Evolutionary conservation across 2,888 invertebrate genomes (phyloP), one percentile per base, ranked within the genome.

Genomic region (Panorpa germanica): DNA sequence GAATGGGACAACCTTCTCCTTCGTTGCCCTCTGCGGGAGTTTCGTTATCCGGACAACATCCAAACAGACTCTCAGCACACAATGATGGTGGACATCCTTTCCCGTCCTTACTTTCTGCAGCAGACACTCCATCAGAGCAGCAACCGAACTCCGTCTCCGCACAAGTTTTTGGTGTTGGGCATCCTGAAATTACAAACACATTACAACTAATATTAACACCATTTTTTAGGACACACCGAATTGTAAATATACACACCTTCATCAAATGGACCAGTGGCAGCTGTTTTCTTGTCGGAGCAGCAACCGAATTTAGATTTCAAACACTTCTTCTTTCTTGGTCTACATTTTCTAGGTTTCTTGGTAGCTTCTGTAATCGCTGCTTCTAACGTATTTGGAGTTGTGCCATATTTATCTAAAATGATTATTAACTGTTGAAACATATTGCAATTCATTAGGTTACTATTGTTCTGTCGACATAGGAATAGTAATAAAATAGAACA

Each of bases 11-110:
- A 9, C 85, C 91, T 47, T 83, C 78, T 38, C 69, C 63, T 39
- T 81, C 69, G 41, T 82, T 80, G 27, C 90, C 88, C 46, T 72
- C 65, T 1, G 90, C 76, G 6, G 70, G 57, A 1, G 76, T 78
- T 39, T 63, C 62, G 25, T 73, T 72, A 50, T 88, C 85, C 7
- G 69, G 65, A 45, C 90, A 91, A 47, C 90, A 91, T 3, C 90
- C 90, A 44, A 76, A 90, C 5, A 88, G 57, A 0, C 80, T 76
- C 43, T 75, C 74, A 1, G 63, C 63, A 45, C 88, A 88, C 7
- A 65, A 62, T 2, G 67, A 58, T 21, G 62, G 52, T 1, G 83
- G 82, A 46, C 93, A 95, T 3, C 78, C 90, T 43, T 71, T 57
- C 35, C 63, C 49, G 9, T 72, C 59, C 1, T 67, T 60, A 7